Base-by-base conservation (phyloP, 1,140 invertebrate species). In the Megathymus violae region DNA sequence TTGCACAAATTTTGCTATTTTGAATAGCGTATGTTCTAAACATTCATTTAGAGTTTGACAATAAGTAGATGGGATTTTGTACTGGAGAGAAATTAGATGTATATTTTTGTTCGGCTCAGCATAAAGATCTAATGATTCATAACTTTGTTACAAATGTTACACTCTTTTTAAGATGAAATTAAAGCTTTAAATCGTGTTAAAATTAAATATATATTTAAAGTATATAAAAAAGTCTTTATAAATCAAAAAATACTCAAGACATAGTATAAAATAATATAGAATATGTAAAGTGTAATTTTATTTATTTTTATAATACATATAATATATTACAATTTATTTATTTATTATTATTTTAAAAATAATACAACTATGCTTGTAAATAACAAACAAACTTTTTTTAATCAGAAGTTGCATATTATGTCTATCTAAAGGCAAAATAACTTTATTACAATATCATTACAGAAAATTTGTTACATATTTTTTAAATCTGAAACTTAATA, bases 181-280 rank as follows among this genome's bases (percentile, higher is more conserved):
- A 51, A 85, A 87, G 86, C 86, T 89, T 89, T 89, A 89, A 87
- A 85, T 87, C 80, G 82, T 85, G 65, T 82, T 83, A 82, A 85
- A 82, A 69, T 67, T 74, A 64, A 74, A 78, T 73, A 74, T 71
- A 72, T 41, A 76, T 36, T 36, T 36, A 11, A 36, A 22, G 27
- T 80, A 70, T 80, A 70, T 70, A n/a, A n/a, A n/a, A 61, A 74
- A 75, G 71, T 52, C 41, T 62, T 64, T 69, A 64, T 67, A 44
- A 70, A 65, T 69, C 58, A 63, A 62, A 64, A 50, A 70, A 63
- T 64, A 69, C 64, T 62, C 64, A 66, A 66, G 13, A 64, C 11
- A 51, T 47, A 46, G 14, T 62, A 48, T 41, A 63, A 66, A 61
- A 54, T 63, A 40, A 17, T 69, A 51, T 67, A 48, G 48, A 61